Evolutionary conservation across 2,113 vertebrate species (phyloP).

Genomic region (Heliornis fulica): DNA sequence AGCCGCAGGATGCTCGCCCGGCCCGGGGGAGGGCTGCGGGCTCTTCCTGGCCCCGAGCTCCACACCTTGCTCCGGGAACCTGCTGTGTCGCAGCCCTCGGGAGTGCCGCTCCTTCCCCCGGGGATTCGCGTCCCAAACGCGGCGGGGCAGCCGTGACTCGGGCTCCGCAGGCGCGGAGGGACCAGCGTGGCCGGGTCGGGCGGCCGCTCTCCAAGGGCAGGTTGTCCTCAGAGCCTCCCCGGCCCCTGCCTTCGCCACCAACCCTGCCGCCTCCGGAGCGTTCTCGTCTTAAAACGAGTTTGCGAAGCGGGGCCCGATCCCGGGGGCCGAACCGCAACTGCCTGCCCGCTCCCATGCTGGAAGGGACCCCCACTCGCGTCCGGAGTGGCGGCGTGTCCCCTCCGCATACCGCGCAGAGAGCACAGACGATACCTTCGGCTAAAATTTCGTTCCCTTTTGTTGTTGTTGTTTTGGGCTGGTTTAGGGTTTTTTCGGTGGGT

Average conservation of each 20-base stretch:
- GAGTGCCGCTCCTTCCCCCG: background rate
- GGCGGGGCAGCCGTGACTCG: background rate
- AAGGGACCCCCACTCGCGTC: background rate
- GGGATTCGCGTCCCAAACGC: background rate
- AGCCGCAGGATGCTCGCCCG: background rate
- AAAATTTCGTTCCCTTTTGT: background rate
- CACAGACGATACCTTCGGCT: background rate
- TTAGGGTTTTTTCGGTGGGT: too few relatives aligned
- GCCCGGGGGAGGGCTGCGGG: too few relatives aligned
- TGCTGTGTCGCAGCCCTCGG: background rate
- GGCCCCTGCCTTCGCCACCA: background rate
- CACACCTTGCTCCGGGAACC: background rate
- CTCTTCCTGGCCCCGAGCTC: background rate
- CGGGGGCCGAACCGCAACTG: background rate
- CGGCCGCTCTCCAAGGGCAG: background rate
- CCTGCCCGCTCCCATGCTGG: background rate
- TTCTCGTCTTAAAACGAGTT: fast-evolving
- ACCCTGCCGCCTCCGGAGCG: fast-evolving
- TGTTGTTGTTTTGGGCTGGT: fast-evolving
- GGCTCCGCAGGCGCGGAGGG: background rate
- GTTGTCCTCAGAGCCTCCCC: background rate
- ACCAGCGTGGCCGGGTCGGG: background rate
- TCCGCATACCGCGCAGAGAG: background rate
- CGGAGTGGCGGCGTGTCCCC: background rate
- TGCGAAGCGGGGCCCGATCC: background rate